Base-by-base conservation (phyloP, 2,888 invertebrate genomes). In the Yponomeuta evonymella region DNA sequence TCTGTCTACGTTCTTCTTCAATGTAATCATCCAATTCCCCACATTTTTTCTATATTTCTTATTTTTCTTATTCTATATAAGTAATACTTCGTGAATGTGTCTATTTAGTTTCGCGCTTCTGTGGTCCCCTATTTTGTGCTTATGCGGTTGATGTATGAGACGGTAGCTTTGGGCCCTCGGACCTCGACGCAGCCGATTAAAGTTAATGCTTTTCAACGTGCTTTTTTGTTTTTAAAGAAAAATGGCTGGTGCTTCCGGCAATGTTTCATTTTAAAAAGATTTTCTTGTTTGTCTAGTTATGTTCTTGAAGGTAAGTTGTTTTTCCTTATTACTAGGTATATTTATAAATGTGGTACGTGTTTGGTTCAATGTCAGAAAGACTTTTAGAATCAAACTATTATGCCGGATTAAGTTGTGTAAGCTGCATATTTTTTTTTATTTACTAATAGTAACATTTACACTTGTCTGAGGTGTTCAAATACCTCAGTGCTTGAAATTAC, bases 131-230 rank as follows among this genome's bases (percentile, higher is more conserved):
- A 15, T 15, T 58, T 15, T 58, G 51, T 58, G 51, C 15, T 58
- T 15, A 71, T 75, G 70, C 70, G 73, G 72, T 73, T 74, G 75
- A 73, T 72, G 71, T 70, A 73, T 70, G 71, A 62, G 64, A 66
- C 71, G 70, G 73, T 72, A 73, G 73, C 73, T 70, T 71, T 66
- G 62, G 73, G 71, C 70, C 63, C 68, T 29, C n/a, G 70, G 64
- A 51, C 64, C 64, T 66, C 65, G 65, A 62, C 30, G 62, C 72
- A 15, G n/a, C 43, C 58, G 69, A 69, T 69, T 69, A 69, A 69
- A 23, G 48, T 69, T 69, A 51, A 58, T 69, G 58, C 48, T 69
- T 58, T 62, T 15, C 36, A 15, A n/a, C 66, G 9, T 65, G 29
- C 62, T 67, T 72, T 72, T 63, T 48, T 30, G 23, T 64, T 29